Conservation (phyloP, 2,113 vertebrate genomes). For the Callopanchax toddi region DNA sequence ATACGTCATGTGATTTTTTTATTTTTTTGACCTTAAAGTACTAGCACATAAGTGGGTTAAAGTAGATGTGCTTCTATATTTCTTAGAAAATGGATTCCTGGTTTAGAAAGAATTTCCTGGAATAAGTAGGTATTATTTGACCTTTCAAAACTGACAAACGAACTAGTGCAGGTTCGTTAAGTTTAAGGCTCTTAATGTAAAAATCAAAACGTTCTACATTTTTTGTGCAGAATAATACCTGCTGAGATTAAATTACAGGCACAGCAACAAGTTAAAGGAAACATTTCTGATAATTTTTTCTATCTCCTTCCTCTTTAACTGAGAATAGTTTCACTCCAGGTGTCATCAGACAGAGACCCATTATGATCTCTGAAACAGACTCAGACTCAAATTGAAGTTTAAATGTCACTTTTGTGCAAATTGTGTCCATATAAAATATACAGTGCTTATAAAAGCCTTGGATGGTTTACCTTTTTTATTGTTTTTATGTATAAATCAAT, state of each 20-base stretch:
- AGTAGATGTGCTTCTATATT: too few species aligned
- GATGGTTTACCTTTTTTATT: too few species aligned
- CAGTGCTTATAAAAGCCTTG: too few species aligned
- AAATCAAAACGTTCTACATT: background rate
- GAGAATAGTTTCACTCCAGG: background rate
- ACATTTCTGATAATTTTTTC: background rate
- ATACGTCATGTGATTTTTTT: background rate
- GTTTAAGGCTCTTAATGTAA: background rate
- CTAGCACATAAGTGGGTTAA: background rate
- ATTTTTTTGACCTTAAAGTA: background rate
- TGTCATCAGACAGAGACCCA: background rate
- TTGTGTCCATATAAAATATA: slow-evolving; percentile 5
- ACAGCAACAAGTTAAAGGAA: background rate
- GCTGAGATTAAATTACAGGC: background rate
- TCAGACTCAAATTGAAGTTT: background rate
- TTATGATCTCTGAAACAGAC: background rate
- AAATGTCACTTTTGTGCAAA: background rate
- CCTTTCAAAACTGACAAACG: background rate
- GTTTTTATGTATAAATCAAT: too few species aligned
- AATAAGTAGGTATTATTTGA: background rate
- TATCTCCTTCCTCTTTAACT: background rate
- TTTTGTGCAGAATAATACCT: background rate
- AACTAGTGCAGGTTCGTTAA: background rate
- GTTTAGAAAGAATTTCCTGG: too few species aligned
- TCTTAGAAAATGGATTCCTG: too few species aligned